These are phyloP conservation scores for Smutsia gigantea DNA, from an alignment of 2,797 vertebrate species.

Conservation along the genomic window DNA sequence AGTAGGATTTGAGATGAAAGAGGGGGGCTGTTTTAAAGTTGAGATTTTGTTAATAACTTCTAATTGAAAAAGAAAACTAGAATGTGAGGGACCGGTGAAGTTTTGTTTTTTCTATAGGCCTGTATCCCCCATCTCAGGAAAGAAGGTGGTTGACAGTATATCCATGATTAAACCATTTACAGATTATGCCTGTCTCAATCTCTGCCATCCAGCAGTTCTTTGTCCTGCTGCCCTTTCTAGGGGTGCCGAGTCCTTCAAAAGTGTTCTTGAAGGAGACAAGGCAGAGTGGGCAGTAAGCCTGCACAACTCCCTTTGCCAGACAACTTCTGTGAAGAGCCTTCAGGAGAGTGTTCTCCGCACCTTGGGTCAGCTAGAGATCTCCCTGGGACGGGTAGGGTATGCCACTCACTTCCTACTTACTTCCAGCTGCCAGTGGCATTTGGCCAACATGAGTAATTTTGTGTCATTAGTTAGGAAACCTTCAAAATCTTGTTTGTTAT, in stretches of 20 bases:
- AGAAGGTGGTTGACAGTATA: background rate
- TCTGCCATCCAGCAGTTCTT: background rate
- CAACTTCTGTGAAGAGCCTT: background rate
- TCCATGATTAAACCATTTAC: background rate
- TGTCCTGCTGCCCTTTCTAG: background rate
- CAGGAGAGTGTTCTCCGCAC: background rate
- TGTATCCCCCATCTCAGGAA: background rate
- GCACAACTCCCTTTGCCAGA: background rate
- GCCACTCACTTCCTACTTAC: constrained; percentile 47
- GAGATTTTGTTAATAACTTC: constrained; percentile 29
- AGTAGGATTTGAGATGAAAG: background rate
- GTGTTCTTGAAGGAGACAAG: constrained; percentile 14
- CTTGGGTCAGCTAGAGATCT: background rate
- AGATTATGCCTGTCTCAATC: background rate
- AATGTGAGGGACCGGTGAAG: background rate
- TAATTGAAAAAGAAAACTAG: background rate
- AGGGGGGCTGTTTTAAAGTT: constrained; percentile 40
- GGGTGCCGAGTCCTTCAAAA: background rate
- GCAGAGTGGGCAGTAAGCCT: background rate
- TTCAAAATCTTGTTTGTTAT: constrained; percentile 69
- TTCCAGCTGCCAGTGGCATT: constrained; percentile 38
- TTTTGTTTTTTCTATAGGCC: background rate
- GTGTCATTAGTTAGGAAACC: constrained; percentile 45
- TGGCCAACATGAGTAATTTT: constrained; percentile 56
- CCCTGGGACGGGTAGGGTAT: background rate